Conservation (phyloP, 2,113 vertebrate species). For the Muntiacus reevesi region DNA sequence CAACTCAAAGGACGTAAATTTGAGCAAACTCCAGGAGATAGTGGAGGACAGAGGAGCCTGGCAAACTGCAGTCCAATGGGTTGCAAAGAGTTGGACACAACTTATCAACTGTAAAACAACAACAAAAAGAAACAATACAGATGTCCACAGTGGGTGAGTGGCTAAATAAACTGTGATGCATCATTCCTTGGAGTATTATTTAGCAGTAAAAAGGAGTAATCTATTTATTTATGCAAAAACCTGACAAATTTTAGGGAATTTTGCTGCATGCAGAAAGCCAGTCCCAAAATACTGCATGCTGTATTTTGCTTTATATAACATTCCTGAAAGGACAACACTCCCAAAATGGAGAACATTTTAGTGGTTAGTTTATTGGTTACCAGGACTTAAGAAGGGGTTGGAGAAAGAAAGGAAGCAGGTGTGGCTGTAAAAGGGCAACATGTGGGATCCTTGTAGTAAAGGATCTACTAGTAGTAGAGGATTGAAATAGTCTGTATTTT, state of each 20-base stretch:
- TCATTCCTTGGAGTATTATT: neutral
- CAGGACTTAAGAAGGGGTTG: neutral
- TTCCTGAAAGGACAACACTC: neutral
- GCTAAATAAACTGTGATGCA: neutral
- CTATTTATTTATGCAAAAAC: neutral
- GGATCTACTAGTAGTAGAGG: no score
- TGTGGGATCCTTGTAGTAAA: neutral
- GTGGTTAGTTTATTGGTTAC: neutral
- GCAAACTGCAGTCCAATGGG: neutral
- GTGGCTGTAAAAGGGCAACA: neutral
- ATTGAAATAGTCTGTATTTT: neutral
- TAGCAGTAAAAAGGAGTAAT: neutral
- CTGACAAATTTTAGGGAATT: neutral
- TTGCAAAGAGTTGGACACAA: neutral
- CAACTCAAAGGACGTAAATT: neutral
- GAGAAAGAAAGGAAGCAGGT: neutral
- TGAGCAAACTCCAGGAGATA: neutral
- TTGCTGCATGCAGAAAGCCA: neutral
- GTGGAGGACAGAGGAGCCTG: neutral
- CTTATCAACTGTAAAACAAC: neutral
- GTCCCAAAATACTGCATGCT: neutral
- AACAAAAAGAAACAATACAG: neutral
- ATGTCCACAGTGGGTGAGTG: neutral
- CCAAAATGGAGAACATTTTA: neutral
- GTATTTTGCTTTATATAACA: neutral